Percentiles rank a stretch among this genome's conserved stretches.
Evolutionary conservation across 1,140 invertebrate species (phyloP).

Genomic region (Sitobion miscanthi): DNA sequence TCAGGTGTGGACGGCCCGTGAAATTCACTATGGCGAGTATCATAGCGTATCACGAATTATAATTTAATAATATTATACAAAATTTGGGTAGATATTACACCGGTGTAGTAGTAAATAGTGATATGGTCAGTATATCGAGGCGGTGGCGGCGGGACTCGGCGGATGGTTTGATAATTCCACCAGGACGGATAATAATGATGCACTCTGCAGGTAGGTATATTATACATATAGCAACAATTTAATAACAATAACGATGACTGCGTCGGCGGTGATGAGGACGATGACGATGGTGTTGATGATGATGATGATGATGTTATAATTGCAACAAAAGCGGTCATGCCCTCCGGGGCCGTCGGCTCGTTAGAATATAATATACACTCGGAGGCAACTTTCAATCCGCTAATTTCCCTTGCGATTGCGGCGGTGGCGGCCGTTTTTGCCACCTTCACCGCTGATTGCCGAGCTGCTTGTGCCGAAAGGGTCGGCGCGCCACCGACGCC

Average conservation of each 20-base stretch:
- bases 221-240: not conserved
- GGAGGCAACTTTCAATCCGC: conserved; percentile 51
- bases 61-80: not conserved
- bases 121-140: not conserved
- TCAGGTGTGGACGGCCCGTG: too few relatives aligned
- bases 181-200: not conserved
- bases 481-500: not conserved
- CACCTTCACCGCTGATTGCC: conserved; percentile 27
- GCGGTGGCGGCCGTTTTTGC: not conserved
- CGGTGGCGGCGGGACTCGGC: too few relatives aligned
- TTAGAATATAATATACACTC: conserved; percentile 23
- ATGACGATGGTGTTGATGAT: not conserved
- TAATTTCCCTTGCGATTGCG: conserved; percentile 55
- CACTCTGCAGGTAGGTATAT: not conserved
- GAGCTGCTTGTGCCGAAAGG: conserved; percentile 13
- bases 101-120: too few relatives aligned
- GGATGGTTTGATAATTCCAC: not conserved
- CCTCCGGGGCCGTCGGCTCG: conserved; percentile 29
- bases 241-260: not conserved
- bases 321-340: conserved; percentile 45
- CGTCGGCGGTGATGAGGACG: not conserved
- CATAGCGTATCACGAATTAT: not conserved
- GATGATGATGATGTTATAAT: conserved; percentile 31
- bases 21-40: too few relatives aligned
- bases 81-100: too few relatives aligned